These are phyloP conservation scores for Paragorgia papillata DNA, from an alignment of 92 coral and sea anemone genomes.

Conservation along the genomic window DNA sequence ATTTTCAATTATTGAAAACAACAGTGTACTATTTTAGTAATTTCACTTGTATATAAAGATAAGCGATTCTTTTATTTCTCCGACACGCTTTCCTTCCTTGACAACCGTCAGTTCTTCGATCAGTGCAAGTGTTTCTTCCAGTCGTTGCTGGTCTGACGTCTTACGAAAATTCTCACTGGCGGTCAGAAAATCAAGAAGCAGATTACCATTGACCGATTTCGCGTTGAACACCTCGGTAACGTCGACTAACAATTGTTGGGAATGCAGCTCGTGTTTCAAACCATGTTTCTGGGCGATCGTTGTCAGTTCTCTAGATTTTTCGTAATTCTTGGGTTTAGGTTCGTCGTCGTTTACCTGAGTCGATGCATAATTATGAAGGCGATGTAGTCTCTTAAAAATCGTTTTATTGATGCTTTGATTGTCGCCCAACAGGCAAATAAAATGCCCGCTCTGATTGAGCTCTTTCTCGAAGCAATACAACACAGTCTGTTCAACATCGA, in stretches of 20 bases:
- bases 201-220: conserved; percentile 51
- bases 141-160: conserved; percentile 33
- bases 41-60: background rate
- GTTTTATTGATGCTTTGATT: background rate
- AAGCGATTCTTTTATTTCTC: conserved; percentile 31
- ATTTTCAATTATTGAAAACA: too few species aligned
- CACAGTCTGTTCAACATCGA: conserved; percentile 38
- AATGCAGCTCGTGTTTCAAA: conserved; percentile 34
- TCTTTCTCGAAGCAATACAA: conserved; percentile 33
- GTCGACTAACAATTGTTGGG: conserved; percentile 36
- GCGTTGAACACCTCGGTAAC: conserved; percentile 52
- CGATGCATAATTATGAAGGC: too few species aligned
- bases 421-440: background rate
- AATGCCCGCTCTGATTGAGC: conserved; percentile 33
- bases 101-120: conserved; percentile 27
- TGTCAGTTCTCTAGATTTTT: background rate
- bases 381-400: background rate
- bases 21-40: too few species aligned
- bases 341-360: too few species aligned
- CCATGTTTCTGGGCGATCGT: conserved; percentile 30
- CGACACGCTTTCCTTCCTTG: conserved; percentile 43
- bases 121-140: conserved; percentile 46
- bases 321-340: background rate
- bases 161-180: conserved; percentile 37
- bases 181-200: conserved; percentile 47